These are phyloP conservation scores for Artibeus lituratus DNA, from an alignment of 2,797 vertebrate genomes.

Conservation along the genomic window DNA sequence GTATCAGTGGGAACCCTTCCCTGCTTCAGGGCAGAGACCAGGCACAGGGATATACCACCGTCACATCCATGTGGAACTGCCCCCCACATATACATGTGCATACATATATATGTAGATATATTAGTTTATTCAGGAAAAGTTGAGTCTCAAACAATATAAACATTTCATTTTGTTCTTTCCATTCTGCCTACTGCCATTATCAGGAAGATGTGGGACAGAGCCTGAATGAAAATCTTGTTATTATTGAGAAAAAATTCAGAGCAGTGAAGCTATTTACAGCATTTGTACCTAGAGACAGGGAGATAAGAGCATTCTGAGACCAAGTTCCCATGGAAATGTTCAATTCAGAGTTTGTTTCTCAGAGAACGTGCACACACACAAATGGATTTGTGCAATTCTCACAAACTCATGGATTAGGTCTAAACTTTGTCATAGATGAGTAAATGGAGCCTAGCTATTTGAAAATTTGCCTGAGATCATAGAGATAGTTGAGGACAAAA, in stretches of 20 bases:
- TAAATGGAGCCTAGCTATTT: neutral
- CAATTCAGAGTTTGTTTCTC: neutral
- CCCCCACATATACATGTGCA: neutral
- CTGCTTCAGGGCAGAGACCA: neutral
- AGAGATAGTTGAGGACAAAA: neutral
- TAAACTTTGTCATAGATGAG: neutral
- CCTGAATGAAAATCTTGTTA: neutral
- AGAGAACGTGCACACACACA: neutral
- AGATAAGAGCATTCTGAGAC: neutral
- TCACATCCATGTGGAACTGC: neutral
- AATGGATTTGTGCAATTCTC: neutral
- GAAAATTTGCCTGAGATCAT: neutral
- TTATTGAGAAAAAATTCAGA: neutral
- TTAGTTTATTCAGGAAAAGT: neutral
- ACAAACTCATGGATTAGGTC: neutral
- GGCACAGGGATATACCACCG: neutral
- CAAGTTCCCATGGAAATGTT: neutral
- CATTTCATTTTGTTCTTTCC: conserved; percentile 18
- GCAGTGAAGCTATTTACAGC: neutral
- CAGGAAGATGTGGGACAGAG: neutral
- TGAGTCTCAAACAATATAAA: neutral
- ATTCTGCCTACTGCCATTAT: neutral
- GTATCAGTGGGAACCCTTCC: neutral
- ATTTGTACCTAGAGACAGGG: neutral
- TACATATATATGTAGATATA: neutral